Base-by-base conservation (phyloP, 2,113 vertebrate species). In the Oncorhynchus mykiss region DNA sequence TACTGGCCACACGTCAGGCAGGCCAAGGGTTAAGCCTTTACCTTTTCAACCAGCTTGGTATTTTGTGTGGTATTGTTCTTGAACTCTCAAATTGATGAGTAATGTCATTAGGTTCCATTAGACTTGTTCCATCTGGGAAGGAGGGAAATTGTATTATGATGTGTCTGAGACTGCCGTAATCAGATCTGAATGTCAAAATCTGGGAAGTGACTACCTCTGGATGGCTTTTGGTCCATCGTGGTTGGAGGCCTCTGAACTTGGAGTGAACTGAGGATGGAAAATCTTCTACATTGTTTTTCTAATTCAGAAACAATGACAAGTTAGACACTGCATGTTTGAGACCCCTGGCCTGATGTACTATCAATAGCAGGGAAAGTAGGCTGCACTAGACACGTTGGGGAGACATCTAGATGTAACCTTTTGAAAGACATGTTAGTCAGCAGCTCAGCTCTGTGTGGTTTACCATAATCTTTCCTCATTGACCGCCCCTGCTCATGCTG, bases 71-170 rank as follows among this genome's bases (percentile, higher is more conserved):
- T 25, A 25, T 66, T 66, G 64, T 29, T 13, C 24, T 6, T 66
- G 22, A 13, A 14, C 64, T 66, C 25, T 4, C 64, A 66, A 25
- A 66, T 24, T 3, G 25, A 3, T 14, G 11, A 18, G 64, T 66
- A 27, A 18, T 13, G 59, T 20, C 72, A 45, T 73, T 62, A 48
- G 59, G 31, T 49, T 48, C 13, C 25, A 29, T 66, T 27, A 24
- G 8, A 11, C 25, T 66, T 22, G 20, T 69, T 54, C 25, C 7
- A 39, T 20, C 54, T 34, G 54, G 18, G 49, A 27, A 25, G 48
- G n/a, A 60, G n/a, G 59, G 22, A 49, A 75, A 67, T 75, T 70
- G 18, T 49, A 67, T 75, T 45, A 75, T 67, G 73, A 71, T 75
- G 49, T 16, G 71, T 75, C 24, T 64, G 45, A 64, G 31, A 14